Conservation (phyloP, 1,140 invertebrate species). For the Diachasmimorpha longicaudata region DNA sequence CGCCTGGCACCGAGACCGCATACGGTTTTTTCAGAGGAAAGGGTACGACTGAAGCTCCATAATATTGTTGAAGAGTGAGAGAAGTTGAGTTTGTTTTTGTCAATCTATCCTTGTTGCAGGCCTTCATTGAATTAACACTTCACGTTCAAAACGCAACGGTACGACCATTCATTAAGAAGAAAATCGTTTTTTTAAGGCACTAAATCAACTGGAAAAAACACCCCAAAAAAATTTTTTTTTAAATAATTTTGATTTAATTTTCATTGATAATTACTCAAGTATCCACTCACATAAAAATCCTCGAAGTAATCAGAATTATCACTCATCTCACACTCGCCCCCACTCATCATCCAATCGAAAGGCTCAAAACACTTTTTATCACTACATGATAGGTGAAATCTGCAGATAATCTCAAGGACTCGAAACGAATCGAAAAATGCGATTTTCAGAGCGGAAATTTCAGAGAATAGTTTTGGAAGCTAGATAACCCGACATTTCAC, state of each 20-base stretch:
- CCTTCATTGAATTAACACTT: constrained; percentile 11
- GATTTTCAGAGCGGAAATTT: neutral
- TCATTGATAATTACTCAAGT: neutral
- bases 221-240: too few relatives aligned
- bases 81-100: neutral
- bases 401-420: neutral
- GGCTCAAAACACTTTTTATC: neutral
- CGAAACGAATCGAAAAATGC: neutral
- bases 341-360: neutral
- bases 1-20: neutral
- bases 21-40: neutral
- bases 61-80: neutral
- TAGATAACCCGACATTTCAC: neutral
- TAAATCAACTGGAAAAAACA: too few relatives aligned
- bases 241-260: too few relatives aligned
- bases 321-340: neutral
- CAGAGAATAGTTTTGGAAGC: too few relatives aligned
- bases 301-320: neutral
- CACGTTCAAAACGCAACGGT: constrained; percentile 13
- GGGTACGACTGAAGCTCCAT: too few relatives aligned
- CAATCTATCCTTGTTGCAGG: neutral
- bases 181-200: too few relatives aligned
- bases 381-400: neutral
- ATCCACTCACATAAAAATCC: neutral
- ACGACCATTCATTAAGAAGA: constrained; percentile 13